These are phyloP conservation scores for Scaptomyza reducta DNA, from an alignment of 2,888 invertebrate genomes.

Conservation along the genomic window DNA sequence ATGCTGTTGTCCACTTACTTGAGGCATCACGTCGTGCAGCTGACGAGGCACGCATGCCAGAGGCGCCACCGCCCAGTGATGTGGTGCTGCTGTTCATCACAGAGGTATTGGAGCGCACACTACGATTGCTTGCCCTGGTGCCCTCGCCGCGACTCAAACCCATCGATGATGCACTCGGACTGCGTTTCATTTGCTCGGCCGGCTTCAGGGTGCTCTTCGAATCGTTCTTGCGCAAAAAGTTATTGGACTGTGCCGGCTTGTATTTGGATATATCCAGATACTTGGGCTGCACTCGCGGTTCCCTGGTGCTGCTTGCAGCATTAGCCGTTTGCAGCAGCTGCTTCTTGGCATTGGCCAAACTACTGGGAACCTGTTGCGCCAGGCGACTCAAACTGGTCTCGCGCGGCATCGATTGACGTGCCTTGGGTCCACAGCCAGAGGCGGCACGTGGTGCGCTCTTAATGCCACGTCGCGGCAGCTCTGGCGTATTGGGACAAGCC, in stretches of 20 bases:
- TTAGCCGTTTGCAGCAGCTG: slow-evolving; percentile 83
- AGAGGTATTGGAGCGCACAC: slow-evolving; percentile 81
- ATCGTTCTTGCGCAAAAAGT: slow-evolving; percentile 86
- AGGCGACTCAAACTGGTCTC: slow-evolving; percentile 84
- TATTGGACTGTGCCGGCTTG: slow-evolving; percentile 85
- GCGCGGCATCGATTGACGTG: slow-evolving; percentile 84
- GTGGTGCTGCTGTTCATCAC: slow-evolving; percentile 79
- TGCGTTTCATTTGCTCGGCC: slow-evolving; percentile 80
- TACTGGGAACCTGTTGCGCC: slow-evolving; percentile 83
- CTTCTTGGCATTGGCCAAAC: slow-evolving; percentile 83
- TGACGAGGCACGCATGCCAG: slow-evolving; percentile 70
- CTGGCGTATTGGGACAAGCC: slow-evolving; percentile 86
- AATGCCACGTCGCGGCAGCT: slow-evolving; percentile 84
- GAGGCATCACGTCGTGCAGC: slow-evolving; percentile 81
- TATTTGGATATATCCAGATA: slow-evolving; percentile 88
- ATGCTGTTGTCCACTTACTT: slow-evolving; percentile 55
- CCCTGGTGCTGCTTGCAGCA: slow-evolving; percentile 51
- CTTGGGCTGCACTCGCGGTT: slow-evolving; percentile 83
- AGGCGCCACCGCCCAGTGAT: slow-evolving; percentile 61
- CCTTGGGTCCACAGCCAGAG: slow-evolving; percentile 50
- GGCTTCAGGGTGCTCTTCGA: slow-evolving; percentile 84
- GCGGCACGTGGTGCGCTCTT: slow-evolving; percentile 75
- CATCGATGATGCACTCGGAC: slow-evolving; percentile 83
- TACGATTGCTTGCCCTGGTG: slow-evolving; percentile 82
- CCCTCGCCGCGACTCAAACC: slow-evolving; percentile 81